phyloP scores from a whole-genome alignment of 2,888 invertebrate species.

The Drosophila meridiana region DNA sequence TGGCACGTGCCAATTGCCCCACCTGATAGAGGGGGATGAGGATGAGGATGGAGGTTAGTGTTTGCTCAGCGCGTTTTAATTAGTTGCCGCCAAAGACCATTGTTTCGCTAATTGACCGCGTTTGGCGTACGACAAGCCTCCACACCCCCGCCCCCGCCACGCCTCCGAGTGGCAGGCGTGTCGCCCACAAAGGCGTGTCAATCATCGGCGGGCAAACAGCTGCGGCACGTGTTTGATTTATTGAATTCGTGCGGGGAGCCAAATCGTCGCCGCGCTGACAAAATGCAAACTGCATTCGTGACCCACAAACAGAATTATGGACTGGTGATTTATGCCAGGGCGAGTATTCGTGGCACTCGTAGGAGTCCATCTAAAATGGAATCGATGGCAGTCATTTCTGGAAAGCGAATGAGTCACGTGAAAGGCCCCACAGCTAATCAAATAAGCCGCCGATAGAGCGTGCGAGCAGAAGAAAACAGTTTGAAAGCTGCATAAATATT shows the following conservation, averaged over 20 bases:
- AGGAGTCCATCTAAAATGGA: conserved; percentile 10
- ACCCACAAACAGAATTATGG: conserved; percentile 34
- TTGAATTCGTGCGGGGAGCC: conserved; percentile 49
- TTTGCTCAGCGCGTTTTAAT: conserved; percentile 72
- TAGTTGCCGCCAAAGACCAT: conserved; percentile 54
- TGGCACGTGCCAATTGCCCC: conserved; percentile 63
- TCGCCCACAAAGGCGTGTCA: conserved; percentile 26
- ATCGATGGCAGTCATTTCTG: conserved; percentile 6
- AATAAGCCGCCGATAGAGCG: conserved; percentile 23
- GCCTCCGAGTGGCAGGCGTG: neutral
- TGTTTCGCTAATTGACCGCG: conserved; percentile 77
- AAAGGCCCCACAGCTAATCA: conserved; percentile 2
- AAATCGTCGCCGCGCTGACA: conserved; percentile 13
- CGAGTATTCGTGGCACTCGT: neutral
- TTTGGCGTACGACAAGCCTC: conserved; percentile 32
- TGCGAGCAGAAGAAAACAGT: neutral
- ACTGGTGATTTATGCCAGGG: conserved; percentile 16
- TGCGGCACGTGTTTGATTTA: conserved; percentile 61
- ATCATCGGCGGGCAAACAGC: conserved; percentile 38
- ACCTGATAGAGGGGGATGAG: neutral
- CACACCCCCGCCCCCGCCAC: neutral
- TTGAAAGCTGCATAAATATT: neutral
- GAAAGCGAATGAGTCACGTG: conserved; percentile 37
- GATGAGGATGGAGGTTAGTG: conserved; percentile 18
- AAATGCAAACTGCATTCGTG: conserved; percentile 49